phyloP scores from a whole-genome alignment of 2,888 invertebrate species.

The Osedax frankpressi region DNA sequence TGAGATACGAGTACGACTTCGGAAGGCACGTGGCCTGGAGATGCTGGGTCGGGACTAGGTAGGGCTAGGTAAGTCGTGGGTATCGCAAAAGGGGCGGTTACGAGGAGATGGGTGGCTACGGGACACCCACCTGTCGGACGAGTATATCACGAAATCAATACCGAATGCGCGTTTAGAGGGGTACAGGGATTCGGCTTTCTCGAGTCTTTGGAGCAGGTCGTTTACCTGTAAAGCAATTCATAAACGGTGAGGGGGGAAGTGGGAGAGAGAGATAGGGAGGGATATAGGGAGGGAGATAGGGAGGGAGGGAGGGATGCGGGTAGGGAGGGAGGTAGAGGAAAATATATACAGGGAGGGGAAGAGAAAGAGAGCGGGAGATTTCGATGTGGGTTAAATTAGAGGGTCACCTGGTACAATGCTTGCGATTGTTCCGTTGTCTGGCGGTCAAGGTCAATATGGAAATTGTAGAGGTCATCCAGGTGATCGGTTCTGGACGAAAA shows the following conservation, averaged over 20 bases:
- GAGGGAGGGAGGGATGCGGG: not conserved
- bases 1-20: no score
- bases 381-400: no score
- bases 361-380: not conserved
- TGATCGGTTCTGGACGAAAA: not conserved
- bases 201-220: not conserved
- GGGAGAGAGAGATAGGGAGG: not conserved
- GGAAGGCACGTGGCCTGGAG: no score
- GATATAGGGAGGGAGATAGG: not conserved
- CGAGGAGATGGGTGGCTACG: no score
- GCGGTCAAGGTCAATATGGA: not conserved
- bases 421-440: not conserved
- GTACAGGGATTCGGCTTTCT: not conserved
- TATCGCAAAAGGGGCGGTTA: no score
- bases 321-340: not conserved
- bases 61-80: no score
- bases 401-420: not conserved
- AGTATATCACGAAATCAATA: not conserved
- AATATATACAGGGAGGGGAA: not conserved
- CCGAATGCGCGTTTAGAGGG: not conserved
- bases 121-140: not conserved
- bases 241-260: not conserved
- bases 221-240: no score
- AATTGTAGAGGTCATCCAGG: not conserved
- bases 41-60: no score